Conservation (phyloP, 2,797 vertebrate species). For the Myiotriccus ornatus region DNA sequence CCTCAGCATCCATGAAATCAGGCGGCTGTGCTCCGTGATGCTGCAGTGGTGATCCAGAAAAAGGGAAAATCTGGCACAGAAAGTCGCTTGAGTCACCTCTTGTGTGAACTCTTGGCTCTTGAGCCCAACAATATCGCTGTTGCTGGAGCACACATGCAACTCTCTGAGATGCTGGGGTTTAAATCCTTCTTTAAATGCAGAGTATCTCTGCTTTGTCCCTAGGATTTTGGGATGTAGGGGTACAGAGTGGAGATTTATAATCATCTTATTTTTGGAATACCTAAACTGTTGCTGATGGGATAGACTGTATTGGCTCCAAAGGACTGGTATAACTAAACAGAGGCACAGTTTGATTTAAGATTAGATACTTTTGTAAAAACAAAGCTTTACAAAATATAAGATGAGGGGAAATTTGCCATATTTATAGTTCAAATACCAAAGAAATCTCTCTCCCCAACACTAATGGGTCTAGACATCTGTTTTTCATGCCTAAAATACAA, state of each 20-base stretch:
- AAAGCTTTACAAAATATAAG: slow-evolving; percentile 36
- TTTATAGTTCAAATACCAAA: slow-evolving; percentile 50
- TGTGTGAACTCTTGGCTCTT: not conserved
- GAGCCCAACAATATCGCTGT: rapidly evolving
- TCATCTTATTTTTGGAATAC: slow-evolving; percentile 15
- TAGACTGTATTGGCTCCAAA: not conserved
- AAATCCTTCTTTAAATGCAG: not conserved
- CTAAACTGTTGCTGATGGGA: not conserved
- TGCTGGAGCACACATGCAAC: not conserved
- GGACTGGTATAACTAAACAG: not conserved
- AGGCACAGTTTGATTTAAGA: slow-evolving; percentile 24
- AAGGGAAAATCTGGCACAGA: not conserved
- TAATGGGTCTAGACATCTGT: slow-evolving; percentile 37
- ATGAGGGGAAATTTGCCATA: not conserved
- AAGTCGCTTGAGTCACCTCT: not conserved
- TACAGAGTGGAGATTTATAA: not conserved
- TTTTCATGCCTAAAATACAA: slow-evolving; percentile 58
- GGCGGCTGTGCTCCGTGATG: not conserved
- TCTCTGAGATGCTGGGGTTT: not conserved
- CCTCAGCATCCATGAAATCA: not conserved
- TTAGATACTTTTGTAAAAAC: slow-evolving; percentile 40
- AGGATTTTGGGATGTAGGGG: not conserved
- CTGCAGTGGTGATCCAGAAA: not conserved
- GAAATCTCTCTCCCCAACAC: not conserved
- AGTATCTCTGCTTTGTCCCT: not conserved